phyloP scores from a whole-genome alignment of 1,140 invertebrate species.

The Sesamia nonagrioides region DNA sequence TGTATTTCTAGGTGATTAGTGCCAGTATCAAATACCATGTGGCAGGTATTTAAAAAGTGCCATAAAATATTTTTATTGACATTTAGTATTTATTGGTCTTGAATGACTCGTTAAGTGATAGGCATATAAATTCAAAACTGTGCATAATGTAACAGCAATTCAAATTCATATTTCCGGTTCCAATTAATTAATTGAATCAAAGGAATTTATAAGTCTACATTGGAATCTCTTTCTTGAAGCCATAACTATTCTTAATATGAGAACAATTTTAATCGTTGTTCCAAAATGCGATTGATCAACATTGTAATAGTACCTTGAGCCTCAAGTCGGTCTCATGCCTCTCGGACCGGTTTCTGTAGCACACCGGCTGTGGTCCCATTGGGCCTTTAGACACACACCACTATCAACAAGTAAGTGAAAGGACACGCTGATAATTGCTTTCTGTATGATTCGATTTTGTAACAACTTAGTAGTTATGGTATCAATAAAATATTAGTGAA shows the following conservation, averaged over 20 bases:
- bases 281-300: conserved; percentile 84
- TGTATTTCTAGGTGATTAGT: no score
- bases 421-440: conserved; percentile 83
- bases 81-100: background rate
- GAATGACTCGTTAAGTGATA: background rate
- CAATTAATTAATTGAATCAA: conserved; percentile 25
- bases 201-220: background rate
- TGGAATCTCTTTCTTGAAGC: conserved; percentile 41
- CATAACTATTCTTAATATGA: conserved; percentile 53
- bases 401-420: conserved; percentile 82
- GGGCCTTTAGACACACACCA: conserved; percentile 71
- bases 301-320: conserved; percentile 81
- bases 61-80: no score
- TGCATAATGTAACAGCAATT: background rate
- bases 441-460: conserved; percentile 80
- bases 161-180: background rate
- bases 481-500: conserved; percentile 62
- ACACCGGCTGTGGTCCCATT: conserved; percentile 80
- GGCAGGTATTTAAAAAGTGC: no score
- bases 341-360: conserved; percentile 78
- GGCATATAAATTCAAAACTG: background rate
- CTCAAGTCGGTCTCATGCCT: conserved; percentile 82
- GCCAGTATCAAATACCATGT: no score
- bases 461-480: conserved; percentile 63
- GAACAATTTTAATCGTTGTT: conserved; percentile 70